A percentile compares a stretch with the other conserved stretches of the same genome.
These are phyloP conservation scores for Poeciliopsis retropinna DNA, from an alignment of 2,113 vertebrate species.

Conservation along the genomic window DNA sequence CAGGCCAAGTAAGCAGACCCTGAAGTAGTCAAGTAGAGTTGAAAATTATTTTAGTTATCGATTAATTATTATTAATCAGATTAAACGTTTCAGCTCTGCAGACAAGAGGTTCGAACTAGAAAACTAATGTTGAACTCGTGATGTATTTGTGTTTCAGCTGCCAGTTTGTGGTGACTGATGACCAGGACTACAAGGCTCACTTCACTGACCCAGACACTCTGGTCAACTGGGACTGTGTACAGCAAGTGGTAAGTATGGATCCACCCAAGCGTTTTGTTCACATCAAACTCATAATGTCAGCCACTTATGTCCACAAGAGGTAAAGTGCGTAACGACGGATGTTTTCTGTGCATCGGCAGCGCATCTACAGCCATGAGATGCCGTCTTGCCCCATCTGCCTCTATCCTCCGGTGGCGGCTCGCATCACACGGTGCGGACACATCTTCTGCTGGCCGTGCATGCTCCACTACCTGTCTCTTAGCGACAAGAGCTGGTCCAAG, in stretches of 20 bases:
- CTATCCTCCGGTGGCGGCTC: constrained; percentile 93
- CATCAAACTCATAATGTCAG: background rate
- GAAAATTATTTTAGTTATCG: no score
- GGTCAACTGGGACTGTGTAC: constrained; percentile 99
- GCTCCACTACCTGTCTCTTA: constrained; percentile 94
- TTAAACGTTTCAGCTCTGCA: no score
- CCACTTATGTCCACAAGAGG: background rate
- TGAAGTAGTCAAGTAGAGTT: no score
- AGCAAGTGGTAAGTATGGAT: constrained; percentile 90
- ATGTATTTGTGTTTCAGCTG: constrained; percentile 81
- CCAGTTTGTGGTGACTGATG: constrained; percentile 97
- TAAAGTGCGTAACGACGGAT: background rate
- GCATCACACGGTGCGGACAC: constrained; percentile 97
- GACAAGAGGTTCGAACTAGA: background rate
- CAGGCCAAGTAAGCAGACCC: constrained; percentile 94
- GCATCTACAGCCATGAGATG: constrained; percentile 98
- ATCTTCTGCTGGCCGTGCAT: constrained; percentile 99
- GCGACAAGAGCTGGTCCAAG: constrained; percentile 96
- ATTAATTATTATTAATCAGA: no score
- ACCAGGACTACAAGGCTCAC: constrained; percentile 96
- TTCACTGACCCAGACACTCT: constrained; percentile 98
- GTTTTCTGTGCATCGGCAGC: constrained; percentile 72
- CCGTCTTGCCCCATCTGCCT: constrained; percentile 98
- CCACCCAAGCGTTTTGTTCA: background rate
- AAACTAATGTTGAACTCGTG: background rate